phyloP scores from a whole-genome alignment of 2,888 invertebrate species.

The Anaspis maculata region DNA sequence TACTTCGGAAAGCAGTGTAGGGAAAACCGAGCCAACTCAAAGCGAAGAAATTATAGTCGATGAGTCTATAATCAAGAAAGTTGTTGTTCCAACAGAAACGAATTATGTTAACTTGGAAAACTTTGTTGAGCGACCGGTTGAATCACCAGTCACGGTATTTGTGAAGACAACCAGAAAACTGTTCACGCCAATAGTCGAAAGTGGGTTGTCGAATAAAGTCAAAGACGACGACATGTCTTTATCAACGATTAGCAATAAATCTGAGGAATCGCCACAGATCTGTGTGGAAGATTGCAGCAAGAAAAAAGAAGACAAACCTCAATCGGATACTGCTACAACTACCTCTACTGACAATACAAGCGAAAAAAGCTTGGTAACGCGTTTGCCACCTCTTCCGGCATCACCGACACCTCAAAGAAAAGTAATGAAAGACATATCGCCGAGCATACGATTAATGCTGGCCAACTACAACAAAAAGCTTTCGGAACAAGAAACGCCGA shows the following conservation, averaged over 20 bases:
- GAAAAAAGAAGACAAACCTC: conserved; percentile 3
- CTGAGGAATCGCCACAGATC: no score
- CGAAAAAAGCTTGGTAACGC: conserved; percentile 13
- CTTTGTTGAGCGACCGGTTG: conserved; percentile 9
- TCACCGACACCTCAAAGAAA: conserved; percentile 51
- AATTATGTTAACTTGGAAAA: conserved; percentile 14
- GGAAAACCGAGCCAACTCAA: conserved; percentile 5
- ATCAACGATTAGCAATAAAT: no score
- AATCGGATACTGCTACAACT: no score
- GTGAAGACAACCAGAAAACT: conserved; percentile 75
- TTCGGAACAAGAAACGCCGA: conserved; percentile 46
- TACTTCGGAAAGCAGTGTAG: conserved; percentile 19
- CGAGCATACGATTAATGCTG: conserved; percentile 63
- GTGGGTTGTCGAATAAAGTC: conserved; percentile 12
- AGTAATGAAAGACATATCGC: conserved; percentile 58
- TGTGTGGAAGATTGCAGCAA: not conserved
- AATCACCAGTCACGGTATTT: conserved; percentile 53
- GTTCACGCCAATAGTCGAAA: conserved; percentile 53
- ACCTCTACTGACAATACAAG: conserved; percentile 2
- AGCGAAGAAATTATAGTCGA: conserved; percentile 15
- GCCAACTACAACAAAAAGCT: conserved; percentile 60
- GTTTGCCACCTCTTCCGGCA: conserved; percentile 50
- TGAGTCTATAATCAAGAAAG: conserved; percentile 24
- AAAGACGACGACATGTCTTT: not conserved
- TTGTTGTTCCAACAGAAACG: conserved; percentile 29